Evolutionary conservation across 1,140 invertebrate genomes (phyloP), one percentile per base, ranked within the genome.

Genomic region (Tribolium castaneum): DNA sequence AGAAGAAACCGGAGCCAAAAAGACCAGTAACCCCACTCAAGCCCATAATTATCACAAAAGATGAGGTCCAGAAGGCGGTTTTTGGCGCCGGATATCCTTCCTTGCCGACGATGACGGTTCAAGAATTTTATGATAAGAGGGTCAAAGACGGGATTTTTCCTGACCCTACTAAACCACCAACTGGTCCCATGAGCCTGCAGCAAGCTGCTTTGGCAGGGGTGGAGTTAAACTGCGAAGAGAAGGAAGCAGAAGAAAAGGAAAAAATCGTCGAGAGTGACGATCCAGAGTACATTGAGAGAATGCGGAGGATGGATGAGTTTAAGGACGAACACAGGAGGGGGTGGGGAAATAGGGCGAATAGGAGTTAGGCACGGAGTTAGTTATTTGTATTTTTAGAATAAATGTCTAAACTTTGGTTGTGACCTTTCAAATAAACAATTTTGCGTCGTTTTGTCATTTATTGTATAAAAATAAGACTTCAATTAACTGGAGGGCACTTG

Each of bases 31-130:
- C 87, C 52, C 92, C 93, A 3, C 84, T 97, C n/a, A 92, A 93
- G 86, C 96, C 98, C 0, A 95, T 99, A 77, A 97, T 99, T 62
- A 96, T 99, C 25, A 98, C 98, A 0, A 92, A 93, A 82, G 94
- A 97, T 88, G 92, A 91, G 39, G 77, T 95, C 0, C 97, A 99
- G 87, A 99, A 99, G 87, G 91, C 96, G 78, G 95, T 99, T 1
- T 98, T 93, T 89, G 98, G 98, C 5, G 88, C 93, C 45, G 98
- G 98, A 0, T 99, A 99, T 90, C 98, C 98, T 0, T 94, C 95
- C 84, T 85, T 99, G 74, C 97, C 98, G 0, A 92, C 95, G 0
- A 89, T 97, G 87, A 97, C 96, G 0, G 94, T 99, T 0, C 93
- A 98, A 84, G 98, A 99, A 87, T 99, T 99, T 88, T 99, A 98